Conservation (phyloP, 2,113 vertebrate species). For the Pagrus major region DNA sequence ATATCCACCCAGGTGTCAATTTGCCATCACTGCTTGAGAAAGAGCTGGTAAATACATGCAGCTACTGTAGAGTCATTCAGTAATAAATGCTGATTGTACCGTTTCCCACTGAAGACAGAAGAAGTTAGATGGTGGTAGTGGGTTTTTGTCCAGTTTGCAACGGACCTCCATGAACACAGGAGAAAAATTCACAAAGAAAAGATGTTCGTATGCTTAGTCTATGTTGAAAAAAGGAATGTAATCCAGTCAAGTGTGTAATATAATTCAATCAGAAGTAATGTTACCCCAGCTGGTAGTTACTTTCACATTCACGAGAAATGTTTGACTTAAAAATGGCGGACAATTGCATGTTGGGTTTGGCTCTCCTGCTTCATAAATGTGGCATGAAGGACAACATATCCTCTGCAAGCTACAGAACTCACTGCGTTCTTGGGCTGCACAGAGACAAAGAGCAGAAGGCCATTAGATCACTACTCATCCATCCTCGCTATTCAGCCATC, state of each 20-base stretch:
- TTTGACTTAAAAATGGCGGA: not conserved
- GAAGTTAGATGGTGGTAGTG: too few species aligned
- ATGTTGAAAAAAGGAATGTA: not conserved
- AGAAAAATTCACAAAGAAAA: not conserved
- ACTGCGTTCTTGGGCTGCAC: not conserved
- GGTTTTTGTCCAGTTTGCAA: too few species aligned
- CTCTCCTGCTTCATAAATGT: not conserved
- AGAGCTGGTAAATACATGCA: too few species aligned
- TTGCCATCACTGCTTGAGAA: too few species aligned
- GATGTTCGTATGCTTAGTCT: not conserved
- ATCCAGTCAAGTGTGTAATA: not conserved
- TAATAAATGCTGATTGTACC: too few species aligned
- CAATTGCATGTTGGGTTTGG: not conserved
- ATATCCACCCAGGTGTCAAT: too few species aligned
- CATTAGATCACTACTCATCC: conserved; percentile 15
- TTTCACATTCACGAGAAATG: not conserved
- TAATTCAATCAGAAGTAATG: not conserved
- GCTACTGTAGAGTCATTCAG: too few species aligned
- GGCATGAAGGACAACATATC: not conserved
- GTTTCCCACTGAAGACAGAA: too few species aligned
- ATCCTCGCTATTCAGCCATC: conserved; percentile 26
- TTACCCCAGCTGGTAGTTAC: not conserved
- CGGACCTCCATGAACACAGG: not conserved
- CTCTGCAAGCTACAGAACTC: not conserved
- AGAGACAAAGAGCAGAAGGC: not conserved